These are phyloP conservation scores for Cyanoliseus patagonus DNA, from an alignment of 2,113 vertebrate species.

Conservation along the genomic window DNA sequence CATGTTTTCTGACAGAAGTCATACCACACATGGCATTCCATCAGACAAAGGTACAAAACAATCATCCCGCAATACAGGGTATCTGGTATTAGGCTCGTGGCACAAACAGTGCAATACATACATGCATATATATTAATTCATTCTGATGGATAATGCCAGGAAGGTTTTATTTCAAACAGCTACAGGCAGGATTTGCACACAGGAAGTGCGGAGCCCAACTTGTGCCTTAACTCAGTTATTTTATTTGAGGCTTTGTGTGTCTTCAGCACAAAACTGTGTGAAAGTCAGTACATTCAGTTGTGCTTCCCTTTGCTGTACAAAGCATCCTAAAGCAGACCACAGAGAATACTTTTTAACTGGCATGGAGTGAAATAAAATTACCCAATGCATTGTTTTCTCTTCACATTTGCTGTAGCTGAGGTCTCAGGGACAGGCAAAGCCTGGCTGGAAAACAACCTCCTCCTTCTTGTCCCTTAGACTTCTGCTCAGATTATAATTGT, in stretches of 20 bases:
- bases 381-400: not conserved
- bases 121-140: not conserved
- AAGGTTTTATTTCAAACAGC: not conserved
- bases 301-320: not conserved
- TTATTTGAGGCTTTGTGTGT: not conserved
- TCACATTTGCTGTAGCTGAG: not conserved
- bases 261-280: not conserved
- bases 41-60: slow-evolving; percentile 26
- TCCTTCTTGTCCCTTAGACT: not conserved
- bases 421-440: not conserved
- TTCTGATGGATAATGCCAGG: not conserved
- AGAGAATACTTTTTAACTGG: not conserved
- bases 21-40: slow-evolving; percentile 54
- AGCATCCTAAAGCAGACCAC: not conserved
- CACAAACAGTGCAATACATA: not conserved
- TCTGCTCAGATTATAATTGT: not conserved
- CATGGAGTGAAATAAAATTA: not conserved
- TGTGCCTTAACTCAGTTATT: not conserved
- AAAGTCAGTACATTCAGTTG: not conserved
- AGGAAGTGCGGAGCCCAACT: not conserved
- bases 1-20: slow-evolving; percentile 66
- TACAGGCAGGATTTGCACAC: not conserved
- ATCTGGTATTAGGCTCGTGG: not conserved
- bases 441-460: not conserved
- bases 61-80: not conserved